phyloP scores from a whole-genome alignment of 1,140 invertebrate species.

The Aphelinus certus region DNA sequence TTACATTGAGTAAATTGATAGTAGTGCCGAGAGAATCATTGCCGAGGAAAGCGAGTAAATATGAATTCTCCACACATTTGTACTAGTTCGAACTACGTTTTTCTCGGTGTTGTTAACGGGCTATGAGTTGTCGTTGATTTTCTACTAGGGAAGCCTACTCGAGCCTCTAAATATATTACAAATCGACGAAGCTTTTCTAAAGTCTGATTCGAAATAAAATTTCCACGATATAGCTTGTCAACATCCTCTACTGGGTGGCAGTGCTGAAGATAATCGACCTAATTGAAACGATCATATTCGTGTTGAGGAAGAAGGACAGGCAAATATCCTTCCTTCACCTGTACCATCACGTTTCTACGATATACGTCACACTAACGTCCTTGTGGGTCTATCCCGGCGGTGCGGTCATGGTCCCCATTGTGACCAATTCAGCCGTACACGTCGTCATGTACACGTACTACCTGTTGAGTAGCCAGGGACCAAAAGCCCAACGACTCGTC shows the following conservation, averaged over 20 bases:
- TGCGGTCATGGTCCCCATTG: conserved; percentile 47
- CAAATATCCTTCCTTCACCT: conserved; percentile 72
- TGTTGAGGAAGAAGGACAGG: no score
- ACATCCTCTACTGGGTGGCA: not conserved
- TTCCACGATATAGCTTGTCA: not conserved
- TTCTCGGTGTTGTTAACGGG: no score
- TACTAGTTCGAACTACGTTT: no score
- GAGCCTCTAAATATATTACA: conserved; percentile 30
- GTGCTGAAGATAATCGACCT: no score
- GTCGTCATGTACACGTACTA: conserved; percentile 60
- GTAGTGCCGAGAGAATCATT: no score
- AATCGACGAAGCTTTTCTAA: conserved; percentile 51
- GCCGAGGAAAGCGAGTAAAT: no score
- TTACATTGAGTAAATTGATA: no score
- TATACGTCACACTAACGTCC: conserved; percentile 67
- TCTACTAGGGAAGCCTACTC: conserved; percentile 41
- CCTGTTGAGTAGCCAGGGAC: conserved; percentile 41
- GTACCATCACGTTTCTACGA: conserved; percentile 76
- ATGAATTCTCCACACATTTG: no score
- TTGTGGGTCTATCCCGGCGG: conserved; percentile 61
- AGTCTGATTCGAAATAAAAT: conserved; percentile 65
- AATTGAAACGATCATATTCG: no score
- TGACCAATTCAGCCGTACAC: conserved; percentile 51
- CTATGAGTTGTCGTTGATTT: conserved; percentile 38
- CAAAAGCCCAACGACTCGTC: conserved; percentile 30